A percentile compares a stretch with the other conserved stretches of the same genome.
These are phyloP conservation scores for Osmerus mordax DNA, from an alignment of 2,113 vertebrate species.

Conservation along the genomic window DNA sequence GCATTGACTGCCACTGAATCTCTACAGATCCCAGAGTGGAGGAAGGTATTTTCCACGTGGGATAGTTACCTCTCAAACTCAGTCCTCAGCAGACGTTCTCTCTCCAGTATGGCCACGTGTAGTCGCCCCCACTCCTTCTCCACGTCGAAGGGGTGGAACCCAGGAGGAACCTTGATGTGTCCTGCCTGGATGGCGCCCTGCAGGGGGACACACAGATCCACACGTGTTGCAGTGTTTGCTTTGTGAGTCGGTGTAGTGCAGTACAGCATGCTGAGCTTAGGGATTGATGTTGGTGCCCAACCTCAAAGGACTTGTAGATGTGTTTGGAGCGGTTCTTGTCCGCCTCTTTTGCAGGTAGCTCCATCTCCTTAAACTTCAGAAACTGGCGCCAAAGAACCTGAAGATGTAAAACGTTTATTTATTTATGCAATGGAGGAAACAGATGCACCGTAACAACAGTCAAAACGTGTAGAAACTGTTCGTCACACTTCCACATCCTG, in stretches of 20 bases:
- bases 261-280: neutral
- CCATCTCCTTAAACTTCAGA: slow-evolving; percentile 91
- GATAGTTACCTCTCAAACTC: slow-evolving; percentile 80
- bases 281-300: slow-evolving; percentile 10
- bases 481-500: neutral
- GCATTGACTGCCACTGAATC: no score
- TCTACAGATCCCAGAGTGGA: neutral
- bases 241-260: no score
- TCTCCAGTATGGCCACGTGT: slow-evolving; percentile 87
- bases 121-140: slow-evolving; percentile 96
- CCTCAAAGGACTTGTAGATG: slow-evolving; percentile 88
- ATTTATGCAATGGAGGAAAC: neutral
- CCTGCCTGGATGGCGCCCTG: slow-evolving; percentile 83
- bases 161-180: slow-evolving; percentile 83
- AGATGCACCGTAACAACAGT: neutral
- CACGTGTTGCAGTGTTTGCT: no score
- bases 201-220: no score
- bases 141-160: slow-evolving; percentile 89
- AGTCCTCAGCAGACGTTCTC: slow-evolving; percentile 83
- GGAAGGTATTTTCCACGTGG: neutral
- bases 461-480: neutral
- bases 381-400: slow-evolving; percentile 95
- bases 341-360: slow-evolving; percentile 88
- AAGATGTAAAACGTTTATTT: neutral
- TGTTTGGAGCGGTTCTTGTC: slow-evolving; percentile 92